These are phyloP conservation scores for Columbina picui DNA, from an alignment of 2,113 vertebrate species.

Conservation along the genomic window DNA sequence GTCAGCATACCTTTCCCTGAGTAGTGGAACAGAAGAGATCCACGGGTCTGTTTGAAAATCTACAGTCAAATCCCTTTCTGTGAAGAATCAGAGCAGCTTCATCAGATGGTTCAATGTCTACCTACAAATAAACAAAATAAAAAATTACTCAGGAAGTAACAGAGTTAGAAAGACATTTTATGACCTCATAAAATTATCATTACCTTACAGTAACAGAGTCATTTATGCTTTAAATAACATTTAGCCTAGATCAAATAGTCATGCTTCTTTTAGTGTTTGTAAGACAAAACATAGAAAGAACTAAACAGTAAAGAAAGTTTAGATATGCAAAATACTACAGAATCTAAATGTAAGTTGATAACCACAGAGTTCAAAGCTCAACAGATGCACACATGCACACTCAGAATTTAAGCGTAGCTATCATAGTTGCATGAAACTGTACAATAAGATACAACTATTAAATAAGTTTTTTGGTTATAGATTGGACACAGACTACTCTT, in stretches of 20 bases:
- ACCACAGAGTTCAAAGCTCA: background rate
- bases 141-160: background rate
- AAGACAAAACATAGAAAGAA: background rate
- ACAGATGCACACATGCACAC: background rate
- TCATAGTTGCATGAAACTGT: background rate
- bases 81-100: conserved; percentile 91
- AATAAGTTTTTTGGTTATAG: background rate
- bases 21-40: conserved; percentile 83
- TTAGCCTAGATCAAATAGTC: background rate
- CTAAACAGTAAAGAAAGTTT: background rate
- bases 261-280: background rate
- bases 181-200: background rate
- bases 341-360: background rate
- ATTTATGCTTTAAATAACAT: background rate
- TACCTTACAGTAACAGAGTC: background rate
- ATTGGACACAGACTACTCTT: background rate
- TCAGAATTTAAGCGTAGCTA: background rate
- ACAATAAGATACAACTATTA: background rate
- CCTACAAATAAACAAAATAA: conserved; percentile 50
- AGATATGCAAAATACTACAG: background rate
- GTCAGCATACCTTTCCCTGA: conserved; percentile 83
- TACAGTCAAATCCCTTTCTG: conserved; percentile 91
- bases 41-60: conserved; percentile 74
- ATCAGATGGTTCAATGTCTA: conserved; percentile 74
- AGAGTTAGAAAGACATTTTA: background rate